Evolutionary conservation across 2,888 invertebrate species (phyloP), one percentile per base, ranked within the genome.

Genomic region (Brenthis ino): DNA sequence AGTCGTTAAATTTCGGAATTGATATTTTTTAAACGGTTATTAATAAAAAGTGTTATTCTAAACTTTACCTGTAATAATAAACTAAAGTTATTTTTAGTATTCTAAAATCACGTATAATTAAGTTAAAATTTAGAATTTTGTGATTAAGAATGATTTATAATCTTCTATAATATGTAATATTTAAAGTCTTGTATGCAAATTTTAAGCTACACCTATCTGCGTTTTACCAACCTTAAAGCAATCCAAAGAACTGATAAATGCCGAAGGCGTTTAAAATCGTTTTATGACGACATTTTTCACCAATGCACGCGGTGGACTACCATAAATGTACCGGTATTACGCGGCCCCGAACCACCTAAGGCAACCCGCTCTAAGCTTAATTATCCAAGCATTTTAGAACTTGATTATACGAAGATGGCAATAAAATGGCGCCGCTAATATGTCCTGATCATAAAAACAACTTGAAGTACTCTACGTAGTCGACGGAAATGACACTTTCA

Each of bases 241-340:
- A 67, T 68, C 51, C 61, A 64, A 65, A 65, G 76, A 75, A 76
- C 80, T 80, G 79, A 78, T 78, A 87, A 87, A 88, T 83, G 81
- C 78, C 80, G 77, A 80, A 82, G 80, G 70, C 82, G 85, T 85
- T 88, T 88, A 81, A 85, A 88, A 88, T 85, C 83, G 85, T 68
- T 73, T 68, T 67, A 69, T 69, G 60, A 68, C 91, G 86, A 86
- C 90, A 91, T 91, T 90, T 92, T 91, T 88, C 87, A 86, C 85
- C 81, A 85, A 88, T 87, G 86, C 84, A 80, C 81, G 79, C 79
- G 77, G 80, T 80, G 73, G 77, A 80, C 81, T 86, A 77, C 92
- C 91, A 84, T 92, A 91, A 84, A 89, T 84, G 91, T 76, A 73
- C 72, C 69, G 77, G 76, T 84, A 87, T 89, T 89, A 88, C 86